Evolutionary conservation across 2,113 vertebrate genomes (phyloP).

Genomic region (Antidorcas marsupialis): DNA sequence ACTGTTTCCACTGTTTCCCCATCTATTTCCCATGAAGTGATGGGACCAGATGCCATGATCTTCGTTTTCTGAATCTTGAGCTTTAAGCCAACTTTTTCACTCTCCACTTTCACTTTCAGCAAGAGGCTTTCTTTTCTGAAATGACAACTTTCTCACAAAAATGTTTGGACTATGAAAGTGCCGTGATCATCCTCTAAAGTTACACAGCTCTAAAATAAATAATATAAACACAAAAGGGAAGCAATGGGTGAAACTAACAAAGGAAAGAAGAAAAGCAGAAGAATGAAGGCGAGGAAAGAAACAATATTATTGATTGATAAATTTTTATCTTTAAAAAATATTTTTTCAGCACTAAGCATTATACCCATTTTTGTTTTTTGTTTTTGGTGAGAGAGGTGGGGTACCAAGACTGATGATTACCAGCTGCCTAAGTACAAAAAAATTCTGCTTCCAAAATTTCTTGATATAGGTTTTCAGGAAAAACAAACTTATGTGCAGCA

Average conservation of each 20-base stretch:
- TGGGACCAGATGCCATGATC: too few relatives aligned
- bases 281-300: neutral
- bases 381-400: neutral
- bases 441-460: neutral
- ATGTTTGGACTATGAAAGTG: neutral
- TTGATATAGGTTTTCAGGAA: neutral
- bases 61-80: too few relatives aligned
- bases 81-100: too few relatives aligned
- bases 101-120: too few relatives aligned
- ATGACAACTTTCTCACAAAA: neutral
- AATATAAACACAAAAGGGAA: neutral
- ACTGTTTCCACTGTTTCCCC: too few relatives aligned
- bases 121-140: neutral
- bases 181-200: neutral
- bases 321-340: neutral
- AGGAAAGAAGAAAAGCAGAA: neutral
- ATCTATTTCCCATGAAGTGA: too few relatives aligned
- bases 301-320: neutral
- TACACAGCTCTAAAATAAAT: neutral
- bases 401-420: neutral
- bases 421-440: neutral
- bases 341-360: neutral
- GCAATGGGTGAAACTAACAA: neutral
- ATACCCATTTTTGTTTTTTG: neutral
- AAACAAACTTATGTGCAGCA: neutral